Conservation (phyloP, 2,113 vertebrate genomes). For the Salvelinus namaycush region DNA sequence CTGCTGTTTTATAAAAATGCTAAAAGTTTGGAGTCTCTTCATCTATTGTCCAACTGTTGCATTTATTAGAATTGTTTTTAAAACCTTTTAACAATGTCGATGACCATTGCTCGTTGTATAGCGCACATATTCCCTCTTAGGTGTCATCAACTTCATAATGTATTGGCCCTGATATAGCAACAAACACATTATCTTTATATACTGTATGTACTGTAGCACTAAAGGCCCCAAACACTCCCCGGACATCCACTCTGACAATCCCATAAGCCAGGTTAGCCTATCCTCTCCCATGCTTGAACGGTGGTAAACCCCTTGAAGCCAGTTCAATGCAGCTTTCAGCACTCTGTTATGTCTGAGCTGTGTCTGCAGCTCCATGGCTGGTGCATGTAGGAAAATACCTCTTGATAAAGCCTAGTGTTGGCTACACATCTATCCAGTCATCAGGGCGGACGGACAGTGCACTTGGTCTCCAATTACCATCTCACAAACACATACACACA, state of each 20-base stretch:
- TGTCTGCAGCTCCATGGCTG: neutral
- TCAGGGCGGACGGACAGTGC: constrained; percentile 7
- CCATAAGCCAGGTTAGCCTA: constrained; percentile 9
- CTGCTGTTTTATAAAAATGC: no score
- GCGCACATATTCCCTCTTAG: neutral
- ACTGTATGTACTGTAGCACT: no score
- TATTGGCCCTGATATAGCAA: neutral
- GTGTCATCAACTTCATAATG: neutral
- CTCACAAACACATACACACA: neutral
- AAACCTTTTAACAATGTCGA: no score
- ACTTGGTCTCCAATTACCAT: constrained; percentile 23
- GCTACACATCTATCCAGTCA: constrained; percentile 15
- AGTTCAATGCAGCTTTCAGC: constrained; percentile 2
- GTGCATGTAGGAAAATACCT: neutral
- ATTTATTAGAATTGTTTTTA: no score
- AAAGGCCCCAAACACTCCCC: constrained; percentile 1
- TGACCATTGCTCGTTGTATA: no score
- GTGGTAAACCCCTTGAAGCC: constrained; percentile 2
- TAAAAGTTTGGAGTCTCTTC: no score
- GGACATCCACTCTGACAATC: neutral
- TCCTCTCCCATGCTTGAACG: constrained; percentile 10
- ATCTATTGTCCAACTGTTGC: no score
- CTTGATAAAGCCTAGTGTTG: constrained; percentile 6
- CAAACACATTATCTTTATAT: neutral
- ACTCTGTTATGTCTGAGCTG: constrained; percentile 5